Conservation (phyloP, 2,888 invertebrate species). For the Agapostemon virescens region DNA sequence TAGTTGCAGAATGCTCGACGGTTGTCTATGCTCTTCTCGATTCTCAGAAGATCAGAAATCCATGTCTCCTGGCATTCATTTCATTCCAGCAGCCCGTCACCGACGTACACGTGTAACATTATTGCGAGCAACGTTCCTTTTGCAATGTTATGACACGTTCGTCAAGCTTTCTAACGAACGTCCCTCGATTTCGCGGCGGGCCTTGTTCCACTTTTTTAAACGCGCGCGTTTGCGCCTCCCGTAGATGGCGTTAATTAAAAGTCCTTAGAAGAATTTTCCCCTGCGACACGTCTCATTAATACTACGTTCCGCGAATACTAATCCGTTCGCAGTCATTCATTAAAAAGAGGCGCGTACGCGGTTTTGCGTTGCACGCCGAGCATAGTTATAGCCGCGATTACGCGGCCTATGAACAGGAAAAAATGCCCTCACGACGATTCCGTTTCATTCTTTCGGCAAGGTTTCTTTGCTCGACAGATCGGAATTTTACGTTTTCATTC, state of each 20-base stretch:
- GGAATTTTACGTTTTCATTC: constrained; percentile 24
- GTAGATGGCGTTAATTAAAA: constrained; percentile 56
- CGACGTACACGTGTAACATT: neutral
- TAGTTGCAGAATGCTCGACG: neutral
- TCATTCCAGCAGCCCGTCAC: neutral
- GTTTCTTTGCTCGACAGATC: neutral
- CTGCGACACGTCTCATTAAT: constrained; percentile 52
- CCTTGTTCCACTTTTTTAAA: constrained; percentile 60
- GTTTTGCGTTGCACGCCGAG: constrained; percentile 20
- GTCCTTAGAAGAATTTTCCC: constrained; percentile 46
- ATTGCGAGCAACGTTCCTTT: constrained; percentile 31
- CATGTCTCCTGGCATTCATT: neutral
- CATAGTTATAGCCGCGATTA: constrained; percentile 50
- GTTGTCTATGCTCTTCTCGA: neutral
- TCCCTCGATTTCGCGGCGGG: constrained; percentile 34
- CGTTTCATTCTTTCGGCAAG: constrained; percentile 6
- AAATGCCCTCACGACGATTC: constrained; percentile 16
- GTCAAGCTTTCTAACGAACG: constrained; percentile 47
- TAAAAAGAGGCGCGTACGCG: constrained; percentile 40
- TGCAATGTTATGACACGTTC: constrained; percentile 42
- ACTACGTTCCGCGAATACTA: constrained; percentile 46
- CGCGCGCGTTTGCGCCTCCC: constrained; percentile 26
- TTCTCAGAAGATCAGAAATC: neutral
- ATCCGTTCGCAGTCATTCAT: constrained; percentile 39
- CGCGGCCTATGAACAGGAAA: constrained; percentile 25